These are phyloP conservation scores for Sebastes schlegelii DNA, from an alignment of 2,113 vertebrate species.

Conservation along the genomic window DNA sequence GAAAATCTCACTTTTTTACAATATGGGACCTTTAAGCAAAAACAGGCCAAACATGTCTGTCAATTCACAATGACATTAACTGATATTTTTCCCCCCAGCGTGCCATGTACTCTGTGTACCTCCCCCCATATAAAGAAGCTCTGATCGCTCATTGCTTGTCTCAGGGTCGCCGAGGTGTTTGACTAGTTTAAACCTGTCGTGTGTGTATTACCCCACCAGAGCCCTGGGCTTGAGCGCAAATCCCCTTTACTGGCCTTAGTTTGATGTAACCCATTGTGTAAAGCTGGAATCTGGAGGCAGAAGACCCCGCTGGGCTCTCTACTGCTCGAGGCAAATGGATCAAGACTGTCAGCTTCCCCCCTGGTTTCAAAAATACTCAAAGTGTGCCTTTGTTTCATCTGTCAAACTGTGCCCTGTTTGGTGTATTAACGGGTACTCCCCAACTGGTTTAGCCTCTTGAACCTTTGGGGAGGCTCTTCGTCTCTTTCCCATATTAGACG, in stretches of 20 bases:
- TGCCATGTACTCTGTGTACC: neutral
- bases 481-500: constrained; percentile 19
- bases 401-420: constrained; percentile 44
- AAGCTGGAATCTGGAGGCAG: constrained; percentile 41
- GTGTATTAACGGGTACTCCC: constrained; percentile 40
- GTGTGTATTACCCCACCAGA: constrained; percentile 33
- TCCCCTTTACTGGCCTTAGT: constrained; percentile 38
- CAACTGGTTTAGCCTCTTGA: constrained; percentile 42
- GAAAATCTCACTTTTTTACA: no score
- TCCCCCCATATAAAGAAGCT: neutral
- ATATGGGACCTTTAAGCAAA: no score
- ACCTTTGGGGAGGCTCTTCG: constrained; percentile 24
- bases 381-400: constrained; percentile 58
- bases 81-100: neutral
- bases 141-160: constrained; percentile 19
- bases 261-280: constrained; percentile 49
- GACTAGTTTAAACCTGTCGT: constrained; percentile 36
- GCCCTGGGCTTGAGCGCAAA: constrained; percentile 45
- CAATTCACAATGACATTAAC: neutral
- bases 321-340: constrained; percentile 55
- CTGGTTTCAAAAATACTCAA: constrained; percentile 54
- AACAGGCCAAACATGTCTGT: neutral
- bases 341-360: constrained; percentile 40
- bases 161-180: constrained; percentile 26
- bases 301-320: constrained; percentile 47